These are phyloP conservation scores for Picus viridis DNA, from an alignment of 2,797 vertebrate genomes.

Conservation along the genomic window DNA sequence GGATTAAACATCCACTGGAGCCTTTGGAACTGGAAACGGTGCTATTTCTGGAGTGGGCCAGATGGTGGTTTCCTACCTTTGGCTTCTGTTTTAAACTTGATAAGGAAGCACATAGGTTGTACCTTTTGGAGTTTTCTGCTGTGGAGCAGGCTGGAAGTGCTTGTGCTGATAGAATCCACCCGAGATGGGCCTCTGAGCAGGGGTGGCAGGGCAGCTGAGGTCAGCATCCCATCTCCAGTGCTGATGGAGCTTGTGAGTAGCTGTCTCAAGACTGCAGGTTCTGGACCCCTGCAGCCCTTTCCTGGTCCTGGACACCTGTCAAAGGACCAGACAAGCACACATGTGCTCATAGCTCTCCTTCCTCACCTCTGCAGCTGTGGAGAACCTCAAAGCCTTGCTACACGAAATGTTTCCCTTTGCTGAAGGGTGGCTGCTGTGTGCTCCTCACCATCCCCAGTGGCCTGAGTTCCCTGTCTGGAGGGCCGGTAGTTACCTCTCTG, in stretches of 20 bases:
- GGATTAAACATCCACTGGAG: neutral
- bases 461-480: neutral
- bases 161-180: neutral
- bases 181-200: neutral
- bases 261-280: neutral
- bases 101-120: neutral
- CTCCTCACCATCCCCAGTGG: neutral
- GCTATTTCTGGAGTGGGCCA: neutral
- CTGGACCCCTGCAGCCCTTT: neutral
- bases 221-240: neutral
- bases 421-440: neutral
- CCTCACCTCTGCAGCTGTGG: neutral
- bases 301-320: neutral
- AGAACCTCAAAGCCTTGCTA: neutral
- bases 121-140: neutral
- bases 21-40: neutral
- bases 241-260: neutral
- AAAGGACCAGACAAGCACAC: neutral
- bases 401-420: neutral
- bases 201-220: neutral
- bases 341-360: neutral
- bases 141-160: neutral
- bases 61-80: slow-evolving; percentile 21
- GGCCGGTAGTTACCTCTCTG: neutral
- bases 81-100: neutral